phyloP scores from a whole-genome alignment of 2,888 invertebrate genomes.

The Leptopilina syphax region DNA sequence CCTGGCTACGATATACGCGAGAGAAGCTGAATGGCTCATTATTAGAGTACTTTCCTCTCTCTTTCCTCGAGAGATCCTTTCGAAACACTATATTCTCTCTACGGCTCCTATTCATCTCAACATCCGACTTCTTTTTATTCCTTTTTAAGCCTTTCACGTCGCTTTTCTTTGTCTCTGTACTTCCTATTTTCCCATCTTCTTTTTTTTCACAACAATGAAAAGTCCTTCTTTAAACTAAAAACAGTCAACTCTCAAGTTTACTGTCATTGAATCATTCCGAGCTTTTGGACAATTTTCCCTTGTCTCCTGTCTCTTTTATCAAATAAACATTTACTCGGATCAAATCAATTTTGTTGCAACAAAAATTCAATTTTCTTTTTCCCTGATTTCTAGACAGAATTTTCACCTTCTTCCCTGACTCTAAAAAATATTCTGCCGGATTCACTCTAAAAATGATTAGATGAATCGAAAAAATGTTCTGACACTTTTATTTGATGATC shows the following conservation, averaged over 20 bases:
- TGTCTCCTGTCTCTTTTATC: too few relatives aligned
- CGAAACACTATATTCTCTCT: slow-evolving; percentile 35
- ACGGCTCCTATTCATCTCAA: slow-evolving; percentile 37
- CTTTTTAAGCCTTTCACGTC: slow-evolving; percentile 34
- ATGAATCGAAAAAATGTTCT: too few relatives aligned
- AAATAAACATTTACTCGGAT: too few relatives aligned
- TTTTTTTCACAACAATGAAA: slow-evolving; percentile 29
- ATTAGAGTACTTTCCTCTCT: slow-evolving; percentile 46
- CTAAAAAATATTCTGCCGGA: too few relatives aligned
- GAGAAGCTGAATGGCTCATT: slow-evolving; percentile 43
- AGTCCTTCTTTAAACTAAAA: not conserved
- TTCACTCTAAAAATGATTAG: too few relatives aligned
- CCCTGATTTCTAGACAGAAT: too few relatives aligned
- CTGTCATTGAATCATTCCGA: too few relatives aligned
- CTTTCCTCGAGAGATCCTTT: slow-evolving; percentile 40
- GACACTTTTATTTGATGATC: too few relatives aligned
- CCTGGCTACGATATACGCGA: slow-evolving; percentile 30
- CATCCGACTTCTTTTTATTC: slow-evolving; percentile 30
- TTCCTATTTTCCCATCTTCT: not conserved
- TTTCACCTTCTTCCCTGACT: too few relatives aligned
- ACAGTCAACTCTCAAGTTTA: not conserved
- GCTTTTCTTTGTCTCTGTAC: slow-evolving; percentile 28
- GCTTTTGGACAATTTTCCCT: too few relatives aligned
- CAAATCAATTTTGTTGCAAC: too few relatives aligned
- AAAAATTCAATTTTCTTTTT: too few relatives aligned